phyloP scores from a whole-genome alignment of 2,113 vertebrate genomes.

The Tragelaphus buxtoni region DNA sequence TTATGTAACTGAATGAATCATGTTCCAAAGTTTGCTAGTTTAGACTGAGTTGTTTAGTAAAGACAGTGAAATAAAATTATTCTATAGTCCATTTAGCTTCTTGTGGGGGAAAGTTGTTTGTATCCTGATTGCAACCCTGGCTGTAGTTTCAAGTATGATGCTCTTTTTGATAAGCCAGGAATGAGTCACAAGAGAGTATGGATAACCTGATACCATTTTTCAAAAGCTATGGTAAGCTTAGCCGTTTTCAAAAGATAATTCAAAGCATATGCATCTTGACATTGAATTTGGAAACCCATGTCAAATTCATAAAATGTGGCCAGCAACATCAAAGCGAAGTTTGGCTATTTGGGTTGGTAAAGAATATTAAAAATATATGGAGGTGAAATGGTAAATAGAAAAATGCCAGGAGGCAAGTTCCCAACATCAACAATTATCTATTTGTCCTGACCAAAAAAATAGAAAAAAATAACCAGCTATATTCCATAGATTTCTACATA shows the following conservation, averaged over 20 bases:
- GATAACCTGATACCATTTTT: not conserved
- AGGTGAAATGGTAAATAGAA: not conserved
- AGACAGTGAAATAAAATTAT: not conserved
- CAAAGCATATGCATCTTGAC: not conserved
- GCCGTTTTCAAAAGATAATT: not conserved
- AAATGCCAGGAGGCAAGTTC: not conserved
- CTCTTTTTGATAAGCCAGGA: not conserved
- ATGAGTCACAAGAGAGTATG: not conserved
- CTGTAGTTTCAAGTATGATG: not conserved
- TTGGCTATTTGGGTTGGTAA: not conserved
- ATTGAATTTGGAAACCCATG: not conserved
- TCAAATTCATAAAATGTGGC: not conserved
- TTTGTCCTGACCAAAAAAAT: not conserved
- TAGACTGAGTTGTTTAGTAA: conserved; percentile 1
- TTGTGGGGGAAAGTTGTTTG: not conserved
- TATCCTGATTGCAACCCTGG: not conserved
- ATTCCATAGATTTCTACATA: not conserved
- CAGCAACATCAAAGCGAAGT: not conserved
- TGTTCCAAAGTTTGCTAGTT: not conserved
- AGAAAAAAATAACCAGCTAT: not conserved
- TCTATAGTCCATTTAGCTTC: not conserved
- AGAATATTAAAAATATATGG: not conserved
- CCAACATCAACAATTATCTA: not conserved
- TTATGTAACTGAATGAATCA: not conserved
- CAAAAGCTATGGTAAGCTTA: not conserved